These are phyloP conservation scores for Aproaerema taeniolella DNA, from an alignment of 2,888 invertebrate species.

Conservation along the genomic window DNA sequence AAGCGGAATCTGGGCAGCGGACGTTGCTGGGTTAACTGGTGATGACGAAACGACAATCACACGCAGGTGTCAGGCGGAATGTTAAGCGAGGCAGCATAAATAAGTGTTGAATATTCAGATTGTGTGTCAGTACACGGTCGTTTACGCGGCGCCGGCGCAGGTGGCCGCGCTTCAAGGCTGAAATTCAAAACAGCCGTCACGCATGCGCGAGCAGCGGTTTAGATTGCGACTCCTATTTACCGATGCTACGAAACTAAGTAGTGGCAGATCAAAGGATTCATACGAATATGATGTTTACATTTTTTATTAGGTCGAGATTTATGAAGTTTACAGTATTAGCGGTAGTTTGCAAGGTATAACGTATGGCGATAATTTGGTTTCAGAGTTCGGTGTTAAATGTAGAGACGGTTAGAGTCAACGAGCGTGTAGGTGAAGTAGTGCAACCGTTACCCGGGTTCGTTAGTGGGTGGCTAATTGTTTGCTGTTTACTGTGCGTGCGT, in stretches of 20 bases:
- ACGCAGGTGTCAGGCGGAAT: slow-evolving; percentile 68
- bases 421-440: slow-evolving; percentile 4
- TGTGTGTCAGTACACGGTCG: slow-evolving; percentile 72
- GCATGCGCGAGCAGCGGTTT: slow-evolving; percentile 68
- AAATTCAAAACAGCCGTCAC: slow-evolving; percentile 77
- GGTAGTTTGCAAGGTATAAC: too few relatives aligned
- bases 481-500: slow-evolving; percentile 40
- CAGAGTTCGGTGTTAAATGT: too few relatives aligned
- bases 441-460: slow-evolving; percentile 11
- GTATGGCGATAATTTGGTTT: too few relatives aligned
- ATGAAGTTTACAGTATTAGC: slow-evolving; percentile 7
- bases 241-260: slow-evolving; percentile 29
- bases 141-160: slow-evolving; percentile 81
- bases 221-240: slow-evolving; percentile 47
- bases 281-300: slow-evolving; percentile 6
- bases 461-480: slow-evolving; percentile 26
- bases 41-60: slow-evolving; percentile 52
- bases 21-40: slow-evolving; percentile 29
- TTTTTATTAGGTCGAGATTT: slow-evolving; percentile 7
- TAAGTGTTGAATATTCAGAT: slow-evolving; percentile 76
- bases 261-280: slow-evolving; percentile 13
- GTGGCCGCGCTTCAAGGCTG: slow-evolving; percentile 78
- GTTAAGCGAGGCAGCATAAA: slow-evolving; percentile 64
- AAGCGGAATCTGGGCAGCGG: too few relatives aligned
- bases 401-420: too few relatives aligned